Evolutionary conservation across 2,797 vertebrate species (phyloP), one percentile per base, ranked within the genome.

Genomic region (Rallus crepitans): DNA sequence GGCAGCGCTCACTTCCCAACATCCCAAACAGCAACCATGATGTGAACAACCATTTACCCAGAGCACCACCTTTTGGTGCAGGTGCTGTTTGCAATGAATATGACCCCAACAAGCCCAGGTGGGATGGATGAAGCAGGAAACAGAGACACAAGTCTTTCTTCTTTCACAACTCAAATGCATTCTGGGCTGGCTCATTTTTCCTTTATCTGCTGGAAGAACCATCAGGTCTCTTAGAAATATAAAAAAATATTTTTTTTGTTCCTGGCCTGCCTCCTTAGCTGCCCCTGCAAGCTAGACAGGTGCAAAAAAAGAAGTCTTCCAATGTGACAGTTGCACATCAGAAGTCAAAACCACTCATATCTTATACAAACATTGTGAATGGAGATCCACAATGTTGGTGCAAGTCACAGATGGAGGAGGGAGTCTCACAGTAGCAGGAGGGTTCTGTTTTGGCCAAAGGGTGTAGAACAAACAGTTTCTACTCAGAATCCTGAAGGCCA

Each of bases 41-140:
- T 19, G 15, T 6, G 9, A 82, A 1, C 2, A 73, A 37, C 24
- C 23, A 28, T 21, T 79, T 77, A 80, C 24, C 28, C 87, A 77
- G 89, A 91, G 56, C 84, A 93, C 24, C 60, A 77, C 64, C 64
- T 92, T 82, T 96, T 60, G 60, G 64, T 66, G 60, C 42, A 60
- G 93, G 70, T 66, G 13, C 66, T 70, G 14, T 60, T 79, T 90
- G 52, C 66, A 76, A 37, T 47, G 31, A 53, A 9, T n/a, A 5
- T 2, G 0, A 11, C 21, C 14, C 28, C 4, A 18, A 18, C 1
- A 0, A 33, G 7, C 6, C 9, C 37, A 18, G 2, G 3, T 9
- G 30, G 35, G 27, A 59, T 25, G 56, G n/a, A 25, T 1, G 3
- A 30, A 64, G 21, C 3, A 48, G n/a, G 17, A 90, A 35, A 9